Evolutionary conservation across 2,113 vertebrate genomes (phyloP).

Genomic region (Desmodus rotundus): DNA sequence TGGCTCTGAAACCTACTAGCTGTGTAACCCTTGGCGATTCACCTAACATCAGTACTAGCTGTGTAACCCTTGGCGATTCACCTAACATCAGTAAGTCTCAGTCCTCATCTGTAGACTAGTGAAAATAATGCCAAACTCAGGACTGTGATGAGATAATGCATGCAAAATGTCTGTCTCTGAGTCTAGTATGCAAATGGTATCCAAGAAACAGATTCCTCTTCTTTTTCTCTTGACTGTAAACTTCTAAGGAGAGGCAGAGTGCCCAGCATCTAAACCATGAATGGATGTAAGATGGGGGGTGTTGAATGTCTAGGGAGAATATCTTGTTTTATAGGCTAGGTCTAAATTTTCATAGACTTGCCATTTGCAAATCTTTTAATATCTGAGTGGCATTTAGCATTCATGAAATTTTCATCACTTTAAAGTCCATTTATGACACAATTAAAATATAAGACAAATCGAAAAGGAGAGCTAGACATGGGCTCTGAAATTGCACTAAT

Average conservation of each 20-base stretch:
- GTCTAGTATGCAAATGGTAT: neutral
- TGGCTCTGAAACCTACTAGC: neutral
- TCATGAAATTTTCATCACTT: conserved; percentile 28
- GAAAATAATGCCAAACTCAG: neutral
- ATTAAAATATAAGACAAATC: neutral
- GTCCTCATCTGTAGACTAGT: neutral
- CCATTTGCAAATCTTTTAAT: conserved; percentile 32
- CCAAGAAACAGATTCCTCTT: neutral
- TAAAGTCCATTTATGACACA: conserved; percentile 4
- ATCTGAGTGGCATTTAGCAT: conserved; percentile 36
- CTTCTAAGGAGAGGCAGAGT: neutral
- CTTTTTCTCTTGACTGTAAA: neutral
- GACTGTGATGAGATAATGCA: neutral
- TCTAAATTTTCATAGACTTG: conserved; percentile 15
- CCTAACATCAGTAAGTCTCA: neutral
- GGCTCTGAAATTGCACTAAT: neutral
- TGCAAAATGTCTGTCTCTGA: neutral
- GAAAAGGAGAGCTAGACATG: neutral
- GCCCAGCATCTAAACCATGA: neutral
- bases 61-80: neutral
- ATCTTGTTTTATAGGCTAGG: neutral
- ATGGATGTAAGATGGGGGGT: neutral
- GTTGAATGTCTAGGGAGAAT: neutral
- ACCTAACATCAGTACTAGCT: neutral
- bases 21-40: neutral